phyloP scores from a whole-genome alignment of 2,113 vertebrate species.

The Parus major region DNA sequence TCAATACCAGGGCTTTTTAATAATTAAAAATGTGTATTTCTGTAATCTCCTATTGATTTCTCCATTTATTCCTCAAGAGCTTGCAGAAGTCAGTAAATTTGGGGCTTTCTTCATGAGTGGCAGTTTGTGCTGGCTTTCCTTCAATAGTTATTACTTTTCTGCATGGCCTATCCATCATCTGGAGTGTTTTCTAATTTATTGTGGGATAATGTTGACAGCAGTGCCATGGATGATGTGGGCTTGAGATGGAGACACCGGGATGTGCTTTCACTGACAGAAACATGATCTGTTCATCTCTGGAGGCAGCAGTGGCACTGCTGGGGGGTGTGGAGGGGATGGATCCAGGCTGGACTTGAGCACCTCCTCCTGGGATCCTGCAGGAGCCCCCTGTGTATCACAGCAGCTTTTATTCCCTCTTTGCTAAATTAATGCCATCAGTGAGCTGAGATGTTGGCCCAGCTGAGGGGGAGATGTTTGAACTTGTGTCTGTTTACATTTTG shows the following conservation, averaged over 20 bases:
- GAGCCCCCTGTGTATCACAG: background rate
- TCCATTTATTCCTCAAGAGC: conserved; percentile 45
- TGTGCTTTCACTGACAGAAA: conserved; percentile 14
- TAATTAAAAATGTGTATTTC: conserved; percentile 79
- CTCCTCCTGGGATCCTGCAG: background rate
- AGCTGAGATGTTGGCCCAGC: background rate
- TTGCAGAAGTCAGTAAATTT: conserved; percentile 30
- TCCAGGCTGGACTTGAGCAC: background rate
- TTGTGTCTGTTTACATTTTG: background rate
- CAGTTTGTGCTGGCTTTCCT: background rate
- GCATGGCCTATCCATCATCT: conserved; percentile 48
- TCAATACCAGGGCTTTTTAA: conserved; percentile 71
- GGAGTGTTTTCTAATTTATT: conserved; percentile 53
- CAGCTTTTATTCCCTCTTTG: background rate
- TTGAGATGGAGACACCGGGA: conserved; percentile 30
- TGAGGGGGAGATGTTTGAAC: background rate
- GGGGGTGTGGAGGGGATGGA: background rate
- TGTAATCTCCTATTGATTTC: conserved; percentile 67
- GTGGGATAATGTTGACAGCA: conserved; percentile 43
- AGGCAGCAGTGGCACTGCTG: background rate
- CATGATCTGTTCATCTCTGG: background rate
- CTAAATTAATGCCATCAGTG: background rate
- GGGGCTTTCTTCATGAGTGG: conserved; percentile 16
- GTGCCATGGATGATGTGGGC: conserved; percentile 10
- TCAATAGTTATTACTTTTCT: conserved; percentile 46